phyloP scores from a whole-genome alignment of 1,140 invertebrate genomes.

The Leguminivora glycinivorella region DNA sequence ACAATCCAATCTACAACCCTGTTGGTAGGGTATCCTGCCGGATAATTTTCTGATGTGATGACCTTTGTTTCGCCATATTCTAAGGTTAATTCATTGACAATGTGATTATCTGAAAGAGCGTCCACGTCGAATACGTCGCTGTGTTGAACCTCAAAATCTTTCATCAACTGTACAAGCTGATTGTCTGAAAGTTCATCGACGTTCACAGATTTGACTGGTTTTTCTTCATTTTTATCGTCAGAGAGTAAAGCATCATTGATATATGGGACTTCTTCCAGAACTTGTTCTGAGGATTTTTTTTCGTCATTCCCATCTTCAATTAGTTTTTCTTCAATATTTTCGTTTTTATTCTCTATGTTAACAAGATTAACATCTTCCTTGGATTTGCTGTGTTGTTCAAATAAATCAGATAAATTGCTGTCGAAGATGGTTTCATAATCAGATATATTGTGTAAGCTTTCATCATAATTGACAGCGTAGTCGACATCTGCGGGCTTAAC shows the following conservation, averaged over 20 bases:
- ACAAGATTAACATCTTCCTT: background rate
- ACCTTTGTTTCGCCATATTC: conserved; percentile 39
- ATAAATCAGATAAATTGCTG: conserved; percentile 17
- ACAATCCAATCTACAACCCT: conserved; percentile 61
- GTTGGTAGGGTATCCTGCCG: conserved; percentile 53
- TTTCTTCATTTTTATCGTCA: conserved; percentile 11
- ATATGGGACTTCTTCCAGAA: background rate
- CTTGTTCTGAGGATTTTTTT: background rate
- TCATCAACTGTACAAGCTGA: conserved; percentile 42
- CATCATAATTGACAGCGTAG: conserved; percentile 7
- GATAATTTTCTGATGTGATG: conserved; percentile 57
- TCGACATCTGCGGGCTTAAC: conserved; percentile 25
- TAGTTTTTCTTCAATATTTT: background rate
- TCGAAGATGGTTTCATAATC: conserved; percentile 19
- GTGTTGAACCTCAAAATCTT: conserved; percentile 36
- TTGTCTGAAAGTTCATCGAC: conserved; percentile 38
- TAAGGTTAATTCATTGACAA: conserved; percentile 43
- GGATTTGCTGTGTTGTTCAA: background rate
- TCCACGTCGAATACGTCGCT: conserved; percentile 40
- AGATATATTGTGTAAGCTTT: background rate
- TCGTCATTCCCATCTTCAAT: background rate
- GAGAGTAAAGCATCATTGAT: background rate
- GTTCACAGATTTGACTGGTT: conserved; percentile 26
- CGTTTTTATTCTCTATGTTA: background rate
- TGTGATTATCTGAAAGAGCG: background rate